Base-by-base conservation (phyloP, 2,797 vertebrate genomes). In the Glyptemys insculpta region DNA sequence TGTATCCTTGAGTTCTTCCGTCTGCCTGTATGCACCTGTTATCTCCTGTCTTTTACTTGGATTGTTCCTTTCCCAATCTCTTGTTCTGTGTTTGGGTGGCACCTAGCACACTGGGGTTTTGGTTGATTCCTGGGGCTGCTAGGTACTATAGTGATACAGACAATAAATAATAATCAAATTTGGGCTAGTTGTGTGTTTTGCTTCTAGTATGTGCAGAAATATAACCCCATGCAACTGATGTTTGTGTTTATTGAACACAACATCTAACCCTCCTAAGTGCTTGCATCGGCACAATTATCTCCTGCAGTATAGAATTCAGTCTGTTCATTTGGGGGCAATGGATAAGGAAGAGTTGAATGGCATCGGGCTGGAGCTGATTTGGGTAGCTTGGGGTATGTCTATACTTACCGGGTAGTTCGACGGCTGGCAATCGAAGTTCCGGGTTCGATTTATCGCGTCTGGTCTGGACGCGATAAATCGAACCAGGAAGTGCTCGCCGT, bases 231-330 rank as follows among this genome's bases (percentile, higher is more conserved):
- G 12, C n/a, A 2, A 5, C 0, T 1, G 4, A 19, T 3, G 47
- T 21, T 84, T 16, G 21, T 1, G 4, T 21, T n/a, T 21, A 41
- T 74, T 0, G 57, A 94, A 57, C 23, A 81, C 65, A 56, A 31
- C 0, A 2, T 2, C 7, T 54, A 8, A 0, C 0, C 29, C 25
- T 65, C 56, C 44, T 21, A 21, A 62, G 65, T 21, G 3, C 81
- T 7, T n/a, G 16, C 3, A 0, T 14, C 1, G 50, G 52, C 57
- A n/a, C 1, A 27, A 3, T 2, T 0, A 4, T 41, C 83, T 68
- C 59, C 81, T 25, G 23, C 65, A 50, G 3, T 9, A n/a, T 6
- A 86, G 44, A 57, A 54, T 37, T 8, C 57, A 53, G 31, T 0
- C 5, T 84, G n/a, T 31, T 14, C 21, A 0, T 6, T 56, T 2